These are phyloP conservation scores for Coranthus polyacanthus DNA, from an alignment of 2,797 vertebrate genomes.

Conservation along the genomic window DNA sequence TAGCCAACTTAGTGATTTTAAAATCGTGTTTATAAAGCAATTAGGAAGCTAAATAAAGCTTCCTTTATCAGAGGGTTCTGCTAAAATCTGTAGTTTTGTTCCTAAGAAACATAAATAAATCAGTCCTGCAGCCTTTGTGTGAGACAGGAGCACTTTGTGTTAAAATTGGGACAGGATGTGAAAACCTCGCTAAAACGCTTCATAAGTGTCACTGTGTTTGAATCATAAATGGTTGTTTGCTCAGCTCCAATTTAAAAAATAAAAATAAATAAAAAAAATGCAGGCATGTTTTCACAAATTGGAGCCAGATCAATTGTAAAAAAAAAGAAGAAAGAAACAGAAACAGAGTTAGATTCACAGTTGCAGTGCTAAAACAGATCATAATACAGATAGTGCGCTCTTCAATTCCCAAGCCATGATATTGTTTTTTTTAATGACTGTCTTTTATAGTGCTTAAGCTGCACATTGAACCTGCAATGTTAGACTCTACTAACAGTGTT, in stretches of 20 bases:
- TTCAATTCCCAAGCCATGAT: neutral
- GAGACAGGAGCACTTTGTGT: neutral
- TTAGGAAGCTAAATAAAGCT: neutral
- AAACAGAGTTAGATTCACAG: too few relatives aligned
- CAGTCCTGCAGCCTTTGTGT: neutral
- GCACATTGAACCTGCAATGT: slow-evolving; percentile 31
- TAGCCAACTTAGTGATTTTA: neutral
- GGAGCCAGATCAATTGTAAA: too few relatives aligned
- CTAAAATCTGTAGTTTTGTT: neutral
- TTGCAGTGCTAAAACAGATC: too few relatives aligned
- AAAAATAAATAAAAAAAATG: too few relatives aligned
- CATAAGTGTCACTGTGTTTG: too few relatives aligned
- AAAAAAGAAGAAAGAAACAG: too few relatives aligned
- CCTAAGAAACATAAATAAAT: neutral
- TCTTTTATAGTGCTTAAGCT: slow-evolving; percentile 7
- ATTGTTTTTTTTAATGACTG: slow-evolving; percentile 25
- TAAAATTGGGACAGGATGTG: slow-evolving; percentile 1
- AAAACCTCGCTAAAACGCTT: neutral
- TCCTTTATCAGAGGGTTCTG: neutral
- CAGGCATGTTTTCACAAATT: too few relatives aligned
- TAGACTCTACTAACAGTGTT: slow-evolving; percentile 13
- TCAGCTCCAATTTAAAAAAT: too few relatives aligned
- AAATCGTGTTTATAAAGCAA: slow-evolving; percentile 1
- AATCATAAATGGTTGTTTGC: too few relatives aligned
- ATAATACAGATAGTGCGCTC: too few relatives aligned